Percentiles rank a stretch among this genome's conserved stretches.
These are phyloP conservation scores for Galeopterus variegatus DNA, from an alignment of 2,113 vertebrate species.

Conservation along the genomic window DNA sequence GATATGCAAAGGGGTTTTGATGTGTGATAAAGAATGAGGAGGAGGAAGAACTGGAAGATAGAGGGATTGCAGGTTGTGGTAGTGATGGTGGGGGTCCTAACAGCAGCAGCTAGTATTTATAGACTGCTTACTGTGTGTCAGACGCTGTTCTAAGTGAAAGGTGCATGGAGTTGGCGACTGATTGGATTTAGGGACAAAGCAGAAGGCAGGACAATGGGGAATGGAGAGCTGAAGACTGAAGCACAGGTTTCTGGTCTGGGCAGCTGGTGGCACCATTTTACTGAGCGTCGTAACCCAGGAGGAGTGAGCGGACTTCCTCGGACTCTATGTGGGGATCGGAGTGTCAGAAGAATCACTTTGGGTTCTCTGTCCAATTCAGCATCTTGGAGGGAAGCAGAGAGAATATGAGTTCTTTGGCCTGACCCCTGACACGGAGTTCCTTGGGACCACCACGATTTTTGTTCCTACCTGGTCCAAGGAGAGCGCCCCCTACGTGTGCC, in stretches of 20 bases:
- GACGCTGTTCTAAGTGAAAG: neutral
- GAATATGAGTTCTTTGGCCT: conserved; percentile 87
- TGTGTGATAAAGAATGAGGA: neutral
- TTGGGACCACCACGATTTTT: conserved; percentile 74
- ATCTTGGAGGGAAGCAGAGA: conserved; percentile 76
- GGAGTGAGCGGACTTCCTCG: neutral
- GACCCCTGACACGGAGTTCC: conserved; percentile 88
- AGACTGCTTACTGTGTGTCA: neutral
- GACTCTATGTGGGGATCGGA: neutral
- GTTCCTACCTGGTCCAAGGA: conserved; percentile 71
- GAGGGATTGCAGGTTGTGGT: no score
- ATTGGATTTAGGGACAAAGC: neutral
- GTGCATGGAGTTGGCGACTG: neutral
- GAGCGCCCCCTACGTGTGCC: conserved; percentile 84
- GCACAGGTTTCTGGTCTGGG: neutral
- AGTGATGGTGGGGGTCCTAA: neutral
- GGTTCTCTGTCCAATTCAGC: conserved; percentile 67
- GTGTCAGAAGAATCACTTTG: neutral
- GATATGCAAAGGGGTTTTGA: neutral
- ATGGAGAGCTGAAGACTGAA: neutral
- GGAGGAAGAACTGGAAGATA: neutral
- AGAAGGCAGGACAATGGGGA: neutral
- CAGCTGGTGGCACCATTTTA: neutral
- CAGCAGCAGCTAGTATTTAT: neutral
- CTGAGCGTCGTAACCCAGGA: neutral